Evolutionary conservation across 64 coral and sea anemone species (phyloP).

Genomic region (Platygyra sinensis): DNA sequence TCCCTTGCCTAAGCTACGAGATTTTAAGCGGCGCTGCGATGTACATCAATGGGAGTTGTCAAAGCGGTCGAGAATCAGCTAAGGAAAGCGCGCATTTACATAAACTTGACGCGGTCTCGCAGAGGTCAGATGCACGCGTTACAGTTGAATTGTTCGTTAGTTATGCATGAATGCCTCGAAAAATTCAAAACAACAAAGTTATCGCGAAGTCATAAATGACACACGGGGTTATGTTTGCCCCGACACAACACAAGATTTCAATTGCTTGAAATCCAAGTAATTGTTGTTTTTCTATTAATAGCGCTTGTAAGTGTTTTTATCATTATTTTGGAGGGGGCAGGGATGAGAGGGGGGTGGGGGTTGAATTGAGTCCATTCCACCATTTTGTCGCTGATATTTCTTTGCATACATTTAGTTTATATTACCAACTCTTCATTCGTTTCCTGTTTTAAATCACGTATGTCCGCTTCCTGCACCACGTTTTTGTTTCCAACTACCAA

Average conservation of each 20-base stretch:
- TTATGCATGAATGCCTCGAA: constrained; percentile 25
- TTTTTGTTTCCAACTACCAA: too few relatives aligned
- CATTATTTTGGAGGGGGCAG: too few relatives aligned
- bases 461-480: too few relatives aligned
- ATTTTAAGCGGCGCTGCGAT: not conserved
- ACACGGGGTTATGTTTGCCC: not conserved
- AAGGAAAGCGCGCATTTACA: not conserved
- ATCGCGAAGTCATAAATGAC: not conserved
- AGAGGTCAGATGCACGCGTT: constrained; percentile 9
- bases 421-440: too few relatives aligned
- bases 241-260: not conserved
- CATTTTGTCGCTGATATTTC: too few relatives aligned
- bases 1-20: not conserved
- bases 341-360: too few relatives aligned
- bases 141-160: constrained; percentile 1
- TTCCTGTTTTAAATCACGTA: too few relatives aligned
- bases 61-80: not conserved
- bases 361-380: too few relatives aligned
- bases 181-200: not conserved
- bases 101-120: not conserved
- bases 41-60: not conserved
- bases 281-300: not conserved
- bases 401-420: too few relatives aligned
- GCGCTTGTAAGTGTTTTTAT: too few relatives aligned
- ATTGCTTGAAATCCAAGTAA: not conserved